Evolutionary conservation across 2,888 invertebrate species (phyloP), one percentile per base, ranked within the genome.

Genomic region (Tenodera sinensis): DNA sequence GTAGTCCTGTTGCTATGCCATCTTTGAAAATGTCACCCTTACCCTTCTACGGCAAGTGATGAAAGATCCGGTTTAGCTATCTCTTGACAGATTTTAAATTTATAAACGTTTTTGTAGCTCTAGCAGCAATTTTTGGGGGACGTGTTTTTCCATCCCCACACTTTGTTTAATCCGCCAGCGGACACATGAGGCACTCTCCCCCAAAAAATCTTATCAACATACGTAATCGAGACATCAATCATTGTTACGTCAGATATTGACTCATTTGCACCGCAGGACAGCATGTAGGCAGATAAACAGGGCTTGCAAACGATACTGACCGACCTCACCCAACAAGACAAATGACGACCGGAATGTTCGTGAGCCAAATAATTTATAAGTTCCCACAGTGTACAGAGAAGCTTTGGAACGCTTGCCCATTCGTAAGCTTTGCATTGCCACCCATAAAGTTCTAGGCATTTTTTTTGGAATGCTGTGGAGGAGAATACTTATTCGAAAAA

Each of bases 161-260:
- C 83, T 83, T 27, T 83, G 25, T 27, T n/a, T 42, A 42, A 42
- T 84, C 34, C n/a, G 42, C 42, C 42, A 84, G 84, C 42, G 42
- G 42, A 42, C 42, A 42, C 42, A 42, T 42, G 42, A 42, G 42
- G 42, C 42, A 9, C 12, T 12, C 42, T 42, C 42, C 12, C 12
- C 42, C 42, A 42, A 42, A 42, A 42, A 42, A 42, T 42, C 42
- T 42, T 42, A 42, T 81, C 6, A 81, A 81, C 86, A 71, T 71
- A 30, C 86, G 71, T 86, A 86, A 86, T 86, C 54, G 86, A 86
- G 86, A 28, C 86, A 86, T 86, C 86, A 86, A 86, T 86, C 86
- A 86, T 86, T 86, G 86, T 86, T 86, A 86, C 86, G 86, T 86
- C 86, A 86, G 71, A 86, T 28, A 86, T 86, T 86, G 54, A 86